Evolutionary conservation across 2,113 vertebrate species (phyloP).

Genomic region (Atrichornis clamosus): DNA sequence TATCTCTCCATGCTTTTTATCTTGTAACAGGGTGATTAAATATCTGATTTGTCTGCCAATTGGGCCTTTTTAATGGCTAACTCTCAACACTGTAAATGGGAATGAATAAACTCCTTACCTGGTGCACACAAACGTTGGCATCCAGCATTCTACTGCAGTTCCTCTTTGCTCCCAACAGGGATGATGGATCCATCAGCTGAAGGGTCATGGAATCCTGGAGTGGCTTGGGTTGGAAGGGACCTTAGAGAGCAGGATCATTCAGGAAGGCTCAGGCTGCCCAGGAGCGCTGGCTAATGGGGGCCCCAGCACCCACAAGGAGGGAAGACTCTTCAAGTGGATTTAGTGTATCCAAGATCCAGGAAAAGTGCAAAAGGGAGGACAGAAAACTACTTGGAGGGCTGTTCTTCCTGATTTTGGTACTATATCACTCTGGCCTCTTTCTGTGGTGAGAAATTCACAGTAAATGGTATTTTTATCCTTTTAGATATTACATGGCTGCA

Average conservation of each 20-base stretch:
- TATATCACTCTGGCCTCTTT: background rate
- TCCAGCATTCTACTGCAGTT: fast-evolving
- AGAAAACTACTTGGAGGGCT: background rate
- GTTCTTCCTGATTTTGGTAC: background rate
- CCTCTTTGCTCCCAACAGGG: background rate
- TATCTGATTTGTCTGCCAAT: background rate
- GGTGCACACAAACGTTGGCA: background rate
- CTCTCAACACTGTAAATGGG: background rate
- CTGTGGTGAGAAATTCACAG: background rate
- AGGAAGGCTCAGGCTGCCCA: background rate
- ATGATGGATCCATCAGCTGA: background rate
- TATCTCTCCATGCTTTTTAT: background rate
- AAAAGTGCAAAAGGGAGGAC: background rate
- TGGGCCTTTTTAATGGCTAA: background rate
- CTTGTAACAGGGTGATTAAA: background rate
- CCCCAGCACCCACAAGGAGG: background rate
- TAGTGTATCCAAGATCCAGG: background rate
- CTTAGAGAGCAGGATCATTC: background rate
- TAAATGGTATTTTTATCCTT: background rate
- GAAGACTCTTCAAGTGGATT: background rate
- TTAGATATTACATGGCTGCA: background rate
- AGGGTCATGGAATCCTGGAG: background rate
- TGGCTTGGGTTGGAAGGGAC: background rate
- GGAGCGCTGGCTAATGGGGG: background rate
- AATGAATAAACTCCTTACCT: background rate